phyloP scores from a whole-genome alignment of 2,888 invertebrate genomes.

The Drosophila paucipuncta region DNA sequence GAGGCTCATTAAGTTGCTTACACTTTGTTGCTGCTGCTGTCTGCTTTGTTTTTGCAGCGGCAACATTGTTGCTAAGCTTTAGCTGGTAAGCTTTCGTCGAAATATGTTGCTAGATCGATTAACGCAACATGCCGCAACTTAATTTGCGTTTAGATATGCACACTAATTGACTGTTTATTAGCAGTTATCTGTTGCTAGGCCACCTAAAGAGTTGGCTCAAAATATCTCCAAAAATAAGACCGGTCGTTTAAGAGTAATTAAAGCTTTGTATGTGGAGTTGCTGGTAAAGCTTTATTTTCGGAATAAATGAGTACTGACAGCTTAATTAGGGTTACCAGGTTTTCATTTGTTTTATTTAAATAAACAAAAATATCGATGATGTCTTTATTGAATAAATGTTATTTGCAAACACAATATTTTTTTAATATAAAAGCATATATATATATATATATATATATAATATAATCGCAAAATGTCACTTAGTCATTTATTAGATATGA shows the following conservation, averaged over 20 bases:
- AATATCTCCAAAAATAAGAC: not conserved
- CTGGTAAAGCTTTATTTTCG: constrained; percentile 1
- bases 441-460: not conserved
- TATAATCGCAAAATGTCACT: not conserved
- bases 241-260: constrained; percentile 19
- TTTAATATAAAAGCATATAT: not conserved
- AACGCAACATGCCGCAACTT: constrained; percentile 23
- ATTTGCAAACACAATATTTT: constrained; percentile 15
- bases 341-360: not conserved
- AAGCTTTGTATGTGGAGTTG: constrained; percentile 27
- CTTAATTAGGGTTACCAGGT: constrained; percentile 59
- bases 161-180: constrained; percentile 40
- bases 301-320: constrained; percentile 14
- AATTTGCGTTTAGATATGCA: constrained; percentile 27
- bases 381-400: constrained; percentile 22
- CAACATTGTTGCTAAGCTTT: constrained; percentile 51
- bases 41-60: not conserved
- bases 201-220: constrained; percentile 12
- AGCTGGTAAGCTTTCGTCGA: constrained; percentile 11
- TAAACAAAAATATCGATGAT: not conserved
- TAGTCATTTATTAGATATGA: not conserved
- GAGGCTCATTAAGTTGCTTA: constrained; percentile 52
- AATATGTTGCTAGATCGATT: constrained; percentile 32
- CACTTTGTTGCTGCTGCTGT: constrained; percentile 22
- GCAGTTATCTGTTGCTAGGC: constrained; percentile 21